phyloP scores from a whole-genome alignment of 2,113 vertebrate species.

The Platanista minor region DNA sequence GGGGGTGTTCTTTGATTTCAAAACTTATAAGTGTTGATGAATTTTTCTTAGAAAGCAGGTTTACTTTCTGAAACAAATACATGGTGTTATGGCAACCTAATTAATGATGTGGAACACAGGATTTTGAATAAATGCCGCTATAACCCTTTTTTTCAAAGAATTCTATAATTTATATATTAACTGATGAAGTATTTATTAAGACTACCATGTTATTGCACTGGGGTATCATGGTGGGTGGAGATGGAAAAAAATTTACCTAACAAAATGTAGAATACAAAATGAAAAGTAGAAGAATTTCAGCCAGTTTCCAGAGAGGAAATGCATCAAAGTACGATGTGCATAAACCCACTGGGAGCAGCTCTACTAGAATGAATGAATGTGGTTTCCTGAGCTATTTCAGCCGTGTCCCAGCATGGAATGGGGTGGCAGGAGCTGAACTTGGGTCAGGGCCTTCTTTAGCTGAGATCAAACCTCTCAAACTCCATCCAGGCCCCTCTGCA shows the following conservation, averaged over 20 bases:
- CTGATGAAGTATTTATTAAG: not conserved
- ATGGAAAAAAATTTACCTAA: not conserved
- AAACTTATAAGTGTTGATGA: slow-evolving; percentile 34
- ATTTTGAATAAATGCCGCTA: slow-evolving; percentile 39
- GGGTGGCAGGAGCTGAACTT: not conserved
- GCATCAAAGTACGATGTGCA: slow-evolving; percentile 50
- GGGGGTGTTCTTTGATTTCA: not conserved
- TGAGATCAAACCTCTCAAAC: not conserved
- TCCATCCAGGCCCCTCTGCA: not conserved
- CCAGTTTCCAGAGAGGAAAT: slow-evolving; percentile 70
- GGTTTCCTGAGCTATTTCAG: not conserved
- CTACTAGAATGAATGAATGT: too few relatives aligned
- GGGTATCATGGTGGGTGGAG: not conserved
- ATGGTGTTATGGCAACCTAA: not conserved
- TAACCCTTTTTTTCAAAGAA: not conserved
- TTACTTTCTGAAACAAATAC: slow-evolving; percentile 47
- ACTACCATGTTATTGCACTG: not conserved
- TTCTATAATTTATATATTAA: not conserved
- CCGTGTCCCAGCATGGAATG: too few relatives aligned
- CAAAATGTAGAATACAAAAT: not conserved
- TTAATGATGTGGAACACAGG: slow-evolving; percentile 29
- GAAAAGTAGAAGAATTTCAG: slow-evolving; percentile 64
- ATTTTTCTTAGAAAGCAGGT: slow-evolving; percentile 31
- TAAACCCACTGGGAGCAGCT: not conserved
- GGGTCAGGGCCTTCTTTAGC: not conserved